Evolutionary conservation across 2,113 vertebrate genomes (phyloP), one percentile per base, ranked within the genome.

Genomic region (Arvicanthis niloticus): DNA sequence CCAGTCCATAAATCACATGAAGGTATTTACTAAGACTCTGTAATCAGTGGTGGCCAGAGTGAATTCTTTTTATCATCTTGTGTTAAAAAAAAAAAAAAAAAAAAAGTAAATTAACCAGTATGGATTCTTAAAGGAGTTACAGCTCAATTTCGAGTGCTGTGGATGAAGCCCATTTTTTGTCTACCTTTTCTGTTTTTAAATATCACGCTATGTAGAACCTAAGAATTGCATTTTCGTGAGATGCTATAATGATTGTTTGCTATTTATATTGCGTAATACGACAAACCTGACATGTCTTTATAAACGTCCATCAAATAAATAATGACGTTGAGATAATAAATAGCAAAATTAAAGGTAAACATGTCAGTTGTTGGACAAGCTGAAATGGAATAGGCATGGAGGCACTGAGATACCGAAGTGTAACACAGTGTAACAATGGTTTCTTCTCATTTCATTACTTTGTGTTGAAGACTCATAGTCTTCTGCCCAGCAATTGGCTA

Each of bases 361-460:
- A 37, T 8, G 3, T 68, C 82, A 68, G n/a, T 70, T 93, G 70
- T 48, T 11, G 65, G 80, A 92, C 37, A 93, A 91, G 53, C 31
- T 94, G n/a, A 94, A 76, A 62, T 84, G 56, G 58, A 88, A 56
- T 60, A 34, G 60, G 76, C 89, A 82, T 51, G 65, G n/a, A 94
- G 95, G 37, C 15, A 96, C 65, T 75, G 88, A 94, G 88, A 93
- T 56, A 24, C 7, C 73, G 29, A 92, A 75, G 22, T 72, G 8
- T 58, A 88, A 73, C 86, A 51, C 62, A n/a, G n/a, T n/a, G n/a
- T n/a, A n/a, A 84, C 91, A 21, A 81, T 87, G 26, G 29, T 29
- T 89, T 94, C 40, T 91, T 91, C 45, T 88, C 10, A 37, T 37
- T 24, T 80, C 89, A 89, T 92, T 96, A 45, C 82, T 95, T 86